Evolutionary conservation across 2,888 invertebrate species (phyloP), one percentile per base, ranked within the genome.

Genomic region (Cataglyphis albicans): DNA sequence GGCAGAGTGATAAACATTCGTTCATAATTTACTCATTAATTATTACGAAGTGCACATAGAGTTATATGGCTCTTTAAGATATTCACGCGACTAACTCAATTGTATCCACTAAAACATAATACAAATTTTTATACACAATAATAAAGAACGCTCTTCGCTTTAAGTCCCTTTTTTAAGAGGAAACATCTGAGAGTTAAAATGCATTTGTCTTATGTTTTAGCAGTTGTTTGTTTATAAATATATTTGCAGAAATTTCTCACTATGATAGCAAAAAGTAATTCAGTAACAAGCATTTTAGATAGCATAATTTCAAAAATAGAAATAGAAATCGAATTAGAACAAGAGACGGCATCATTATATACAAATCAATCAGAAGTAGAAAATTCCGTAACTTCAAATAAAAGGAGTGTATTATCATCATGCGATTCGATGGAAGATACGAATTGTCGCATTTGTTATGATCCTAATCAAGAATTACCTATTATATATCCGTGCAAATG

Each of bases 391-490:
- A 15, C 21, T 4, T 57, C 70, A 5, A 72, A 68, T 73, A 86
- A 83, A 65, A 83, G 74, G 48, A 78, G 35, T 15, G 84, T 70
- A 84, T 85, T 85, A 29, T 63, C 83, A 10, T 52, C 18, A 15
- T 73, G 38, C n/a, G 83, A 86, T 82, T 83, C 18, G 67, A 61
- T 15, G 55, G 90, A 90, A 52, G 90, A 90, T 32, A 80, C 87
- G 63, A 81, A 89, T 21, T 95, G 95, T 88, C 93, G 95, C 35
- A 95, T 95, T 86, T 95, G 95, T 89, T 95, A 95, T 86, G 95
- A 95, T 87, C 94, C 94, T 81, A 94, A 93, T 70, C 94, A 94
- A 86, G 93, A 93, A 78, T 94, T 95, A 88, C 93, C 94, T 12
- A 92, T 95, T 70, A 95, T 95, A 75, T 95, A 95, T 84, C 95